Conservation (phyloP, 2,797 vertebrate genomes). For the Buphagus erythrorhynchus region DNA sequence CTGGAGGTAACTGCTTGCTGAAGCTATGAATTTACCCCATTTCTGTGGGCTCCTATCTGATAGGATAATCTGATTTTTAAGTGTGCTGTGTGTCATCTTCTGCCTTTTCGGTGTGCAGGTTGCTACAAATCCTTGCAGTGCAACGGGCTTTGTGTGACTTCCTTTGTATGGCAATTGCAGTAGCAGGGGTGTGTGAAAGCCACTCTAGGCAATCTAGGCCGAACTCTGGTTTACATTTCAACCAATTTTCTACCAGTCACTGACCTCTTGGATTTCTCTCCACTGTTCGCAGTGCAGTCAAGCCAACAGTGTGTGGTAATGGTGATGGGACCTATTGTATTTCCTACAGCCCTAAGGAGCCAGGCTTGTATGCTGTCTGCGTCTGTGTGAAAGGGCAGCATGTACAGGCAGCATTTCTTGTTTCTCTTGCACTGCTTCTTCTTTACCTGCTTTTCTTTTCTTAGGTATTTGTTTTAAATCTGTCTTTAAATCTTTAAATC, state of each 20-base stretch:
- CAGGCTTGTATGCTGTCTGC: slow-evolving; percentile 83
- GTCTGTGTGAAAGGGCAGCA: slow-evolving; percentile 87
- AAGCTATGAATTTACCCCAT: neutral
- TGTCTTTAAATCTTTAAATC: neutral
- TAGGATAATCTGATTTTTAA: neutral
- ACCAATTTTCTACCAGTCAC: neutral
- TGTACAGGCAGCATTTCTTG: slow-evolving; percentile 81
- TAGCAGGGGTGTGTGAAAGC: neutral
- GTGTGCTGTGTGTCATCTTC: neutral
- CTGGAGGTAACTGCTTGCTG: neutral
- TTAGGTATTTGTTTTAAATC: neutral
- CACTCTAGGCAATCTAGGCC: neutral
- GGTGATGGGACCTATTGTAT: slow-evolving; percentile 85
- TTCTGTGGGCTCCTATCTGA: neutral
- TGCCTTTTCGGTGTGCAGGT: neutral
- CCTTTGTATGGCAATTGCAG: neutral
- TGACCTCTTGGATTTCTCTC: neutral
- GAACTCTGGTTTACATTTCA: neutral
- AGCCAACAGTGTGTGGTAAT: slow-evolving; percentile 82
- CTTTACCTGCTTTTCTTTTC: neutral
- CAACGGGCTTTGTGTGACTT: slow-evolving; percentile 7
- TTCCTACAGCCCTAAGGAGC: slow-evolving; percentile 83
- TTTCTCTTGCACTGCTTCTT: neutral
- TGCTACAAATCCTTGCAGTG: neutral
- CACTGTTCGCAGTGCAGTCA: slow-evolving; percentile 73